Evolutionary conservation across 2,797 vertebrate species (phyloP).

Genomic region (Scyliorhinus canicula): DNA sequence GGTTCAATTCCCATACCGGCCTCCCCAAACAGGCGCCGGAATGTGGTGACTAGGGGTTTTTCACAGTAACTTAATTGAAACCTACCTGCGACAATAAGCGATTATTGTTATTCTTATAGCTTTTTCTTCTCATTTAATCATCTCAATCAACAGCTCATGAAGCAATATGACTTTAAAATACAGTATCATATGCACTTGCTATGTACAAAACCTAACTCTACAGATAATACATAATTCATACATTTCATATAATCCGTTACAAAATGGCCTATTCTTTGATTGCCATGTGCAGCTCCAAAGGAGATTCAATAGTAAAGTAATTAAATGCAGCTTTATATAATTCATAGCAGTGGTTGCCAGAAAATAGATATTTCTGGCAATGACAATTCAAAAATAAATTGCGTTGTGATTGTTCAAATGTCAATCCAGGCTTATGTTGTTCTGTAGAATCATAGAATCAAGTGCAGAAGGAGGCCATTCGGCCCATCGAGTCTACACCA

Average conservation of each 20-base stretch:
- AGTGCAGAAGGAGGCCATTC: too few species aligned
- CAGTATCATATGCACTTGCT: neutral
- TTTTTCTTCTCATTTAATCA: neutral
- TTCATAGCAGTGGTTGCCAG: neutral
- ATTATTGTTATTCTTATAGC: too few species aligned
- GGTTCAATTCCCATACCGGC: too few species aligned
- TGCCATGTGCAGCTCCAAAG: neutral
- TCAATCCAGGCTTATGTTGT: neutral
- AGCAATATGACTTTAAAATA: too few species aligned
- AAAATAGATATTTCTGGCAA: slow-evolving; percentile 1
- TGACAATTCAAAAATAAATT: neutral
- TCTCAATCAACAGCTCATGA: neutral
- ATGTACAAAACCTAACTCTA: neutral
- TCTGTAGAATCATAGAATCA: too few species aligned
- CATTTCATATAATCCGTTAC: neutral
- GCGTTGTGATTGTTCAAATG: neutral
- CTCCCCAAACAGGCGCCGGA: too few species aligned
- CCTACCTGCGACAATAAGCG: too few species aligned
- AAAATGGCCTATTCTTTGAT: neutral
- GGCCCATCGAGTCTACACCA: too few species aligned
- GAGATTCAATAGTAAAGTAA: neutral
- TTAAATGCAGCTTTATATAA: neutral
- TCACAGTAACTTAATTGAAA: too few species aligned
- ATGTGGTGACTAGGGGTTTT: too few species aligned
- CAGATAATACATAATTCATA: neutral